Conservation (phyloP, 2,888 invertebrate genomes). For the Caenorhabditis becei region DNA sequence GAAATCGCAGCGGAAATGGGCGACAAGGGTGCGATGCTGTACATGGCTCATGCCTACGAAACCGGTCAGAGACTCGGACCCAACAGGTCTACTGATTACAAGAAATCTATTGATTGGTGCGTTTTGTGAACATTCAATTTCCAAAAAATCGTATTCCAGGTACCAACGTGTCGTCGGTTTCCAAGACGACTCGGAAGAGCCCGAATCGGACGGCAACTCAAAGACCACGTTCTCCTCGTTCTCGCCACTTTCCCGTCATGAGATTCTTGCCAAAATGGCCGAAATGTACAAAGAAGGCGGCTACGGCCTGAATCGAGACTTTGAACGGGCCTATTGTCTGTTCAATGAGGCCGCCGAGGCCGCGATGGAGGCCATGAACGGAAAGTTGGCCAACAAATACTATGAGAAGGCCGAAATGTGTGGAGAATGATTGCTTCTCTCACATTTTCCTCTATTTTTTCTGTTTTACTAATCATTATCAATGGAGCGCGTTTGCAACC, state of each 20-base stretch:
- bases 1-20: conserved; percentile 83
- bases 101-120: too few species aligned
- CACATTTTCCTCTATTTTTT: background rate
- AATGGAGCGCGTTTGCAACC: background rate
- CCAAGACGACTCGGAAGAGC: conserved; percentile 72
- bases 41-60: conserved; percentile 84
- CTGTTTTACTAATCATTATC: background rate
- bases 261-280: conserved; percentile 83
- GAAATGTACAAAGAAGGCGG: conserved; percentile 83
- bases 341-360: conserved; percentile 84
- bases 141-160: conserved; percentile 35
- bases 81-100: conserved; percentile 29
- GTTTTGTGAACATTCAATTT: background rate
- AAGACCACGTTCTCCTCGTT: conserved; percentile 54
- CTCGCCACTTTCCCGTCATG: conserved; percentile 78
- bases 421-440: conserved; percentile 46
- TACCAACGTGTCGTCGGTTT: conserved; percentile 72
- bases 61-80: conserved; percentile 81
- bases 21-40: conserved; percentile 84
- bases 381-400: conserved; percentile 84
- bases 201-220: background rate
- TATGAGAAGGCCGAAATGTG: conserved; percentile 76
- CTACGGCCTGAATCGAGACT: conserved; percentile 82
- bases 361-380: conserved; percentile 85
- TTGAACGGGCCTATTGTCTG: conserved; percentile 83